A percentile compares a stretch with the other conserved stretches of the same genome.
These are phyloP conservation scores for Cynopterus brachyotis DNA, from an alignment of 2,113 vertebrate species.

Conservation along the genomic window DNA sequence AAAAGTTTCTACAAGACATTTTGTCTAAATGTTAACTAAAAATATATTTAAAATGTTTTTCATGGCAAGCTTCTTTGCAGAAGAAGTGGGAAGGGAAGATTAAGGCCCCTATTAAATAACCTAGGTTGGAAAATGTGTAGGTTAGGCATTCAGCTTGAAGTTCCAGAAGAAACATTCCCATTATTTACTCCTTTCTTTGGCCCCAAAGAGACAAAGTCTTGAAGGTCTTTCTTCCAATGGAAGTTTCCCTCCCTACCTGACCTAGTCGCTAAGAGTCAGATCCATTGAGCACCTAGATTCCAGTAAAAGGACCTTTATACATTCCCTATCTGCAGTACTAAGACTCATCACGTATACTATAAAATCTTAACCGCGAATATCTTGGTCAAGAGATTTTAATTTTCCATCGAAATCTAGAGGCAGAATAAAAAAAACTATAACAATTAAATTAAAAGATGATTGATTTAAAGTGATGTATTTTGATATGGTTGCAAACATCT, in stretches of 20 bases:
- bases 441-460: not conserved
- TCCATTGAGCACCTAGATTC: not conserved
- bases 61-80: slow-evolving; percentile 8
- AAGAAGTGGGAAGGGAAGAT: slow-evolving; percentile 22
- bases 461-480: slow-evolving; percentile 50
- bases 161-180: slow-evolving; percentile 11
- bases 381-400: slow-evolving; percentile 46
- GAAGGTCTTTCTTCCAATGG: not conserved
- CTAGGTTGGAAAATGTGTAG: not conserved
- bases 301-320: slow-evolving; percentile 27
- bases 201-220: not conserved
- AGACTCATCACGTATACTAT: slow-evolving; percentile 18
- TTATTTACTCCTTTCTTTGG: slow-evolving; percentile 4
- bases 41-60: slow-evolving; percentile 27
- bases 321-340: slow-evolving; percentile 37
- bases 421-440: slow-evolving; percentile 26
- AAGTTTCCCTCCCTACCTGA: not conserved
- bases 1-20: slow-evolving; percentile 21
- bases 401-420: slow-evolving; percentile 18
- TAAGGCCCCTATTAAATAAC: not conserved
- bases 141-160: not conserved
- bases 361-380: slow-evolving; percentile 43
- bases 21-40: slow-evolving; percentile 51
- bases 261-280: not conserved
- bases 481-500: slow-evolving; percentile 39